phyloP scores from a whole-genome alignment of 2,888 invertebrate genomes.

The Trichacis sp. region DNA sequence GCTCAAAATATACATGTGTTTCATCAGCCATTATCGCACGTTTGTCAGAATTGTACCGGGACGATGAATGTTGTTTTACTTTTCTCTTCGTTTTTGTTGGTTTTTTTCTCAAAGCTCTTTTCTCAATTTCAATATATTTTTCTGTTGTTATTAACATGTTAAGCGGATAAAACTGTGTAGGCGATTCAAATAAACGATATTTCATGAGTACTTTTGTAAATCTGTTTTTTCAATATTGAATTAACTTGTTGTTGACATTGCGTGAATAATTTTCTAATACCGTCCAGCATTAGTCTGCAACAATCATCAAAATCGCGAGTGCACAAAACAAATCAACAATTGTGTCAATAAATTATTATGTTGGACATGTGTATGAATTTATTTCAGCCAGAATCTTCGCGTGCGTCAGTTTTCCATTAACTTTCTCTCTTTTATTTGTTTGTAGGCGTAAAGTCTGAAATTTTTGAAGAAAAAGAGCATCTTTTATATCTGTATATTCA shows the following conservation, averaged over 20 bases:
- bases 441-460: too few relatives aligned
- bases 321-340: too few relatives aligned
- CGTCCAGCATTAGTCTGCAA: conserved; percentile 65
- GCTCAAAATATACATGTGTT: conserved; percentile 51
- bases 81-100: background rate
- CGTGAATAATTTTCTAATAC: conserved; percentile 67
- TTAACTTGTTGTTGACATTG: conserved; percentile 67
- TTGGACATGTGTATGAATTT: too few relatives aligned
- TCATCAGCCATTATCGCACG: conserved; percentile 55
- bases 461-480: too few relatives aligned
- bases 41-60: conserved; percentile 44
- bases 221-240: conserved; percentile 57
- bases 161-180: conserved; percentile 58
- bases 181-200: conserved; percentile 58
- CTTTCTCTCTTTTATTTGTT: too few relatives aligned
- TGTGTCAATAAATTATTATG: too few relatives aligned
- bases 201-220: conserved; percentile 65
- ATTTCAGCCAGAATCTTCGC: too few relatives aligned
- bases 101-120: background rate
- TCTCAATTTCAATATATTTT: conserved; percentile 51
- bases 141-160: conserved; percentile 63
- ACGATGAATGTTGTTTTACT: conserved; percentile 4
- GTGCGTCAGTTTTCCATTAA: too few relatives aligned
- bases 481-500: too few relatives aligned
- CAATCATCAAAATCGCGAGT: too few relatives aligned